Evolutionary conservation across 1,140 invertebrate genomes (phyloP).

Genomic region (Drosophila yakuba): DNA sequence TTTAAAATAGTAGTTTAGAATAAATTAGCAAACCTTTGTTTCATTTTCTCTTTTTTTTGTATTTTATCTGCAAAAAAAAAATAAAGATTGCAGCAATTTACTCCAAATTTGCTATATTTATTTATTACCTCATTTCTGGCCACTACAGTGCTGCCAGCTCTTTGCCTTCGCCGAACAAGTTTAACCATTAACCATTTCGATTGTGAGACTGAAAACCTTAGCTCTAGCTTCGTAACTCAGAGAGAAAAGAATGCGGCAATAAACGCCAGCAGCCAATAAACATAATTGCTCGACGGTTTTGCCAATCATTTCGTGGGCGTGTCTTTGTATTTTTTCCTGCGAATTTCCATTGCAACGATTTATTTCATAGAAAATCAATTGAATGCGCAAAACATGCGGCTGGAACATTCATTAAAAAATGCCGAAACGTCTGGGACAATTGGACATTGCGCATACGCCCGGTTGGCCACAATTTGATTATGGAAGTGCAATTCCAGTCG

Average conservation of each 20-base stretch:
- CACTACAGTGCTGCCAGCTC: not conserved
- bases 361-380: conserved; percentile 49
- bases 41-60: too few relatives aligned
- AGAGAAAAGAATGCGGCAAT: conserved; percentile 47
- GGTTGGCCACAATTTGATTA: conserved; percentile 34
- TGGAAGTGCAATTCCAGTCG: conserved; percentile 33
- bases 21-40: not conserved
- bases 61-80: not conserved
- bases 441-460: conserved; percentile 50
- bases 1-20: too few relatives aligned
- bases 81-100: conserved; percentile 4
- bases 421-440: conserved; percentile 41
- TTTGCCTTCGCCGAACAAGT: conserved; percentile 22
- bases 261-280: conserved; percentile 46
- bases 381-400: not conserved
- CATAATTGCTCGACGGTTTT: conserved; percentile 42
- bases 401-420: conserved; percentile 58
- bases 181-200: conserved; percentile 34
- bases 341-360: conserved; percentile 27
- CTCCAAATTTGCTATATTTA: conserved; percentile 41
- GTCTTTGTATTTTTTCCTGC: not conserved
- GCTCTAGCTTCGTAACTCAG: not conserved
- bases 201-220: conserved; percentile 43
- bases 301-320: conserved; percentile 41
- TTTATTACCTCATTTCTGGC: conserved; percentile 28